Percentiles rank a stretch among this genome's conserved stretches.
These are phyloP conservation scores for Laterallus jamaicensis DNA, from an alignment of 2,113 vertebrate genomes.

Conservation along the genomic window DNA sequence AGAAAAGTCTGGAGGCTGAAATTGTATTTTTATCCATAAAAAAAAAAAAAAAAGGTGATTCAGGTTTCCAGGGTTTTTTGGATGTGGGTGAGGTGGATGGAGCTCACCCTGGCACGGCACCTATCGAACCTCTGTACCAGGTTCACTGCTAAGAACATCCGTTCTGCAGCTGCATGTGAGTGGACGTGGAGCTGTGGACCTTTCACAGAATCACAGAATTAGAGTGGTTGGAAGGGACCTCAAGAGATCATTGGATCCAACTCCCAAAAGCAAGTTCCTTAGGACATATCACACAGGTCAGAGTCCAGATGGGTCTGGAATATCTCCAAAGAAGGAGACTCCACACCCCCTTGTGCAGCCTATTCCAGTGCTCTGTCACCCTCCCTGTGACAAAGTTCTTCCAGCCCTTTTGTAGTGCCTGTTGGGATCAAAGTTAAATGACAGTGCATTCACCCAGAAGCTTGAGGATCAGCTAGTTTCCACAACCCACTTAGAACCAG, in stretches of 20 bases:
- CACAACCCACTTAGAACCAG: accelerated
- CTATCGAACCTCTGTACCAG: accelerated
- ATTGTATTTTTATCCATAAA: background rate
- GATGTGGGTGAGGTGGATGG: background rate
- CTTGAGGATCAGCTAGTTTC: background rate
- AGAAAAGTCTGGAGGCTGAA: background rate
- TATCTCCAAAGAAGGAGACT: no score
- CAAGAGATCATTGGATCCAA: no score
- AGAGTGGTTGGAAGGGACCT: no score
- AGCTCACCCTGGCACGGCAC: background rate
- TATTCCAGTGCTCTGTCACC: no score
- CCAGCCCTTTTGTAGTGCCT: accelerated
- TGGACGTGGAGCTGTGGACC: background rate
- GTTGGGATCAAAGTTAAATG: background rate
- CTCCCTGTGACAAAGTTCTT: no score
- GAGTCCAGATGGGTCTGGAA: no score
- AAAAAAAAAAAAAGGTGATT: background rate
- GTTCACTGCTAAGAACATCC: background rate
- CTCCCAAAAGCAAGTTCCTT: no score
- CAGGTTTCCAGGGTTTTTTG: background rate
- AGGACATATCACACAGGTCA: no score
- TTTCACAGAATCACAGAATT: background rate
- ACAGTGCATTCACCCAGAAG: background rate
- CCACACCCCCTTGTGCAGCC: no score
- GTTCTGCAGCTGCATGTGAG: accelerated